These are phyloP conservation scores for Neoitamus cyanurus DNA, from an alignment of 2,888 invertebrate species.

Conservation along the genomic window DNA sequence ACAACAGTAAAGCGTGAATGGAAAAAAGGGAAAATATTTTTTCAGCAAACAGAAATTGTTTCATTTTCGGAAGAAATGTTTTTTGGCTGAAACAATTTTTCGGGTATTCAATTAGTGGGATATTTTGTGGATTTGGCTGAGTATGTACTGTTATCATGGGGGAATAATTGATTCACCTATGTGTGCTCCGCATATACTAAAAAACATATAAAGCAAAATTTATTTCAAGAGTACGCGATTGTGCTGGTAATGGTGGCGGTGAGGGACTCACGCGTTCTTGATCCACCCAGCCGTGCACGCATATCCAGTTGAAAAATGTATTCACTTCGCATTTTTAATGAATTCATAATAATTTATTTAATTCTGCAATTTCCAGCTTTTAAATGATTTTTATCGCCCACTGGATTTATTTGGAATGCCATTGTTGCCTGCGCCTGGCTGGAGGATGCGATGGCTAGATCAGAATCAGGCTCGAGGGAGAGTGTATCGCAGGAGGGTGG, in stretches of 20 bases:
- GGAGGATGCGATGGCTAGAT: not conserved
- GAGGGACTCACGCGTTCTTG: not conserved
- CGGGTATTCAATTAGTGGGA: constrained; percentile 1
- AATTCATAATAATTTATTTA: constrained; percentile 5
- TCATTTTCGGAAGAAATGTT: not conserved
- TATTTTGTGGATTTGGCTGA: not conserved
- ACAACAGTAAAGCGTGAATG: not conserved
- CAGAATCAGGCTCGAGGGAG: not conserved
- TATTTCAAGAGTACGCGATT: not conserved
- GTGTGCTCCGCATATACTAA: not conserved
- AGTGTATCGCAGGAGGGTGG: not conserved
- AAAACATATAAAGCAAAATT: not conserved
- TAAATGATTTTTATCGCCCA: not conserved
- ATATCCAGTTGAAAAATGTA: not conserved
- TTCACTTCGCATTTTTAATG: not conserved
- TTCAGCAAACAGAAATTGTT: not conserved
- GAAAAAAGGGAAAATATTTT: not conserved
- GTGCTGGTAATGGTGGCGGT: not conserved
- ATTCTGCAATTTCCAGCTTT: not conserved
- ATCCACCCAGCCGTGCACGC: not conserved
- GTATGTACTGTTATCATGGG: not conserved
- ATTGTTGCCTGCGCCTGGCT: not conserved
- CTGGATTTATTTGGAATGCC: not conserved
- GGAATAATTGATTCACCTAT: not conserved
- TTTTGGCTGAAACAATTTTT: not conserved